Evolutionary conservation across 2,113 vertebrate species (phyloP), one percentile per base, ranked within the genome.

Genomic region (Saccopteryx leptura): DNA sequence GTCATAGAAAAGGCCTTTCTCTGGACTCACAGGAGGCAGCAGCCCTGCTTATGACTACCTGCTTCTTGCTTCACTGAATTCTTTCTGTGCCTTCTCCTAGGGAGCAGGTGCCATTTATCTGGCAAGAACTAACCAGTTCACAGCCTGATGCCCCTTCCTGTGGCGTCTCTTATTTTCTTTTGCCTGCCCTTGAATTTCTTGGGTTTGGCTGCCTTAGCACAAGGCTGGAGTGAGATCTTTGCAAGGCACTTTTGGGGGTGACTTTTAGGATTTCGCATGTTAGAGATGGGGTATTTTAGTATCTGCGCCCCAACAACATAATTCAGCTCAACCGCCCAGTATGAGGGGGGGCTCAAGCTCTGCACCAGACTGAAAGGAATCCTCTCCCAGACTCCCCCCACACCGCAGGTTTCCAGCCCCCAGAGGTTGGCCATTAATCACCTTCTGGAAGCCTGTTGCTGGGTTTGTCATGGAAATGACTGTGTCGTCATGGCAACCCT

Each of bases 381-480:
- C 78, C 21, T 17, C 75, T 15, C 14, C 46, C 9, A 39, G 39
- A 2, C 13, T 3, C 15, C 17, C 7, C 4, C 14, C 21, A 28
- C 84, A 33, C 11, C 39, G 52, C 18, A 61, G 63, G 82, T 52
- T 96, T 63, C 84, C 75, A 92, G 80, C 54, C 95, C 91, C 91
- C 78, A 85, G 96, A 97, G 96, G 96, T 96, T 97, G 96, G 86
- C 78, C 96, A 98, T 98, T 97, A 98, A 98, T 98, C 96, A 96
- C 92, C 96, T 97, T 92, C 94, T 91, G 91, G 96, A 95, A 92
- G 95, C 91, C 96, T 93, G 89, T 96, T 96, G 97, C 95, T 60
- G 54, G 97, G 87, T 93, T 98, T 97, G 93, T 97, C 90, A 98
- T 95, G 96, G 96, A 98, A 98, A 98, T 97, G 84, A 96, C 97